phyloP scores from a whole-genome alignment of 2,113 vertebrate species.

The Podocnemis expansa region DNA sequence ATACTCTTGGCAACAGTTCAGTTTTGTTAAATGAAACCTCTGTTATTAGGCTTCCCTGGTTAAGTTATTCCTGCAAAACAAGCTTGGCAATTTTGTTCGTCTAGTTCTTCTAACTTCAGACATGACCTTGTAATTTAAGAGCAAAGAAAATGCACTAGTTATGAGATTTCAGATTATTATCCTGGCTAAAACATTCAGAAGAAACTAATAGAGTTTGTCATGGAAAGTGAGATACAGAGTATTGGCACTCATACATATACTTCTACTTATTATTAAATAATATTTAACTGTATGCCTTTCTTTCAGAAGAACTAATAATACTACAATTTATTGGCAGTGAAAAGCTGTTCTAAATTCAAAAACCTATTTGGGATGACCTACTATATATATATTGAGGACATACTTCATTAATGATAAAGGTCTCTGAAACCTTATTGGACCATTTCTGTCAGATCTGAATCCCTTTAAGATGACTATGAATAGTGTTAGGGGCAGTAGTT shows the following conservation, averaged over 20 bases:
- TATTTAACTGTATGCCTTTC: not conserved
- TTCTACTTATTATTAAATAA: not conserved
- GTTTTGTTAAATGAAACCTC: not conserved
- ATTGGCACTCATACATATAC: not conserved
- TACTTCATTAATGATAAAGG: not conserved
- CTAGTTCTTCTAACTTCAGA: not conserved
- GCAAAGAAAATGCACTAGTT: not conserved
- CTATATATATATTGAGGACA: not conserved
- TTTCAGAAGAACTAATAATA: not conserved
- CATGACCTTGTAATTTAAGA: not conserved
- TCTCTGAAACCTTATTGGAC: not conserved
- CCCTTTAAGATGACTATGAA: not conserved
- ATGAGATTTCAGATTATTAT: not conserved
- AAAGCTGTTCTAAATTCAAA: not conserved
- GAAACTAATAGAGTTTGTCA: not conserved
- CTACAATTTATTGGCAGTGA: not conserved
- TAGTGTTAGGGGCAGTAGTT: not conserved
- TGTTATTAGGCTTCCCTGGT: not conserved
- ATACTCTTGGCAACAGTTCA: not conserved
- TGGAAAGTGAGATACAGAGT: not conserved
- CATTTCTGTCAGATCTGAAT: not conserved
- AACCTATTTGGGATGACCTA: rapidly evolving
- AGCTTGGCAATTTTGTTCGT: not conserved
- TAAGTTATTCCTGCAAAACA: not conserved
- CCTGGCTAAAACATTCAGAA: not conserved